phyloP scores from a whole-genome alignment of 1,140 invertebrate genomes.

The Pararge aegeria region DNA sequence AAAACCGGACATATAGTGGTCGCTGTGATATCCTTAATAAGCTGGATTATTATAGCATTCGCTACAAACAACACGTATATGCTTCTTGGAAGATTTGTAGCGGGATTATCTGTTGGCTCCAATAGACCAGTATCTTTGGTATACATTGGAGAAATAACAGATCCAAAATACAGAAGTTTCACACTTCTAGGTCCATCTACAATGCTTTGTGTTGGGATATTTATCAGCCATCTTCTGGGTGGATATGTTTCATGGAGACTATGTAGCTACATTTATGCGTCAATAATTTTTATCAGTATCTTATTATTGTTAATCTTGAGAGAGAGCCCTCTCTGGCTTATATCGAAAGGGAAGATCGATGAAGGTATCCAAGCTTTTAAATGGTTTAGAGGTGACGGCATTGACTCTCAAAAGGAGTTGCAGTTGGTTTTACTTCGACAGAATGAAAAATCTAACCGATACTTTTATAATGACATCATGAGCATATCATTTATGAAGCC shows the following conservation, averaged over 20 bases:
- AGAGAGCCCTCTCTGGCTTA: constrained; percentile 54
- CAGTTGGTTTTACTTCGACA: constrained; percentile 36
- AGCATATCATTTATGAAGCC: constrained; percentile 38
- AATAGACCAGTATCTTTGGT: constrained; percentile 56
- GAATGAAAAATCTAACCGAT: constrained; percentile 27
- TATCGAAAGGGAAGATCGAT: constrained; percentile 41
- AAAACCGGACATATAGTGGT: constrained; percentile 78
- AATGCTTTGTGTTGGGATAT: constrained; percentile 64
- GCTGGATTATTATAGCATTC: constrained; percentile 81
- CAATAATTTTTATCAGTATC: constrained; percentile 28
- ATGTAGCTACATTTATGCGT: constrained; percentile 33
- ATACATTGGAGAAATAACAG: constrained; percentile 69
- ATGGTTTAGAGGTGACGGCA: constrained; percentile 40
- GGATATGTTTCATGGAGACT: constrained; percentile 75
- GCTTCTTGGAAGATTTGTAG: constrained; percentile 81
- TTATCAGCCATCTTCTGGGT: constrained; percentile 73
- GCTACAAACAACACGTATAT: constrained; percentile 62
- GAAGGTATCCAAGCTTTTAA: constrained; percentile 40
- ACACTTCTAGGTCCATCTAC: constrained; percentile 64
- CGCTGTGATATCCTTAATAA: constrained; percentile 77
- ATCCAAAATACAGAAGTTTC: constrained; percentile 70
- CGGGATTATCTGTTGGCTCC: constrained; percentile 74
- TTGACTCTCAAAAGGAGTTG: constrained; percentile 39
- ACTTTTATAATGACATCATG: constrained; percentile 30
- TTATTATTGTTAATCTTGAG: constrained; percentile 35